A percentile compares a stretch with the other conserved stretches of the same genome.
phyloP scores from a whole-genome alignment of 30 jellyfish, hydroid and myxozoan species.

The Mastigias papua region DNA sequence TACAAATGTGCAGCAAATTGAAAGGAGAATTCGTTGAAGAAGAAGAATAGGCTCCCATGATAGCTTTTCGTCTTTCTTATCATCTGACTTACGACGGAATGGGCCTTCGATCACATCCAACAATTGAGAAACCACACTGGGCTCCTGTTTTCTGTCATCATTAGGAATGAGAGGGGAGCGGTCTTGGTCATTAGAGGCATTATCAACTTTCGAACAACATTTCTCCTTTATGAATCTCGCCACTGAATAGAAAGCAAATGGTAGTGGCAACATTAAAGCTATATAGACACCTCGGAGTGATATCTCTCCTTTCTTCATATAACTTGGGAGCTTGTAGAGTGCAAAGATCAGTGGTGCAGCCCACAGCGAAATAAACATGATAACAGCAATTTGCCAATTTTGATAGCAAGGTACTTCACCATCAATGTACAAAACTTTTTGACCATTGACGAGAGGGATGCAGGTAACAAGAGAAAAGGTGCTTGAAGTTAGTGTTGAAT shows the following conservation, averaged over 20 bases:
- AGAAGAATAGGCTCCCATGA: slow-evolving; percentile 17
- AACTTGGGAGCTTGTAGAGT: not conserved
- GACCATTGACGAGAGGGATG: slow-evolving; percentile 25
- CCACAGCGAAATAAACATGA: slow-evolving; percentile 14
- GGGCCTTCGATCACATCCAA: slow-evolving; percentile 11
- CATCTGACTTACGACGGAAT: not conserved
- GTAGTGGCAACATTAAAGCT: slow-evolving; percentile 39
- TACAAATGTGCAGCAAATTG: not conserved
- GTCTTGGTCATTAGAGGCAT: not conserved
- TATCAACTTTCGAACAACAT: not conserved
- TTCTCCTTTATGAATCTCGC: not conserved
- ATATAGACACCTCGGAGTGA: slow-evolving; percentile 16
- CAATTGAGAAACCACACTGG: not conserved
- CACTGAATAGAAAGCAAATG: not conserved
- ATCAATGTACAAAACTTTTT: slow-evolving; percentile 12
- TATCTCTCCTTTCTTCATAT: not conserved
- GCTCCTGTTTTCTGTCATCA: not conserved
- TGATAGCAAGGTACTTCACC: slow-evolving; percentile 39
- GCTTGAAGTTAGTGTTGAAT: slow-evolving; percentile 24
- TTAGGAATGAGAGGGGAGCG: not conserved
- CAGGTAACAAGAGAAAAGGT: slow-evolving; percentile 27
- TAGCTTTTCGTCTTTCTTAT: not conserved
- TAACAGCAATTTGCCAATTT: slow-evolving; percentile 24
- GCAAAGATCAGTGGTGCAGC: slow-evolving; percentile 17
- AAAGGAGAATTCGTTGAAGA: slow-evolving; percentile 4